Evolutionary conservation across 2,113 vertebrate species (phyloP).

Genomic region (Mixornis gularis): DNA sequence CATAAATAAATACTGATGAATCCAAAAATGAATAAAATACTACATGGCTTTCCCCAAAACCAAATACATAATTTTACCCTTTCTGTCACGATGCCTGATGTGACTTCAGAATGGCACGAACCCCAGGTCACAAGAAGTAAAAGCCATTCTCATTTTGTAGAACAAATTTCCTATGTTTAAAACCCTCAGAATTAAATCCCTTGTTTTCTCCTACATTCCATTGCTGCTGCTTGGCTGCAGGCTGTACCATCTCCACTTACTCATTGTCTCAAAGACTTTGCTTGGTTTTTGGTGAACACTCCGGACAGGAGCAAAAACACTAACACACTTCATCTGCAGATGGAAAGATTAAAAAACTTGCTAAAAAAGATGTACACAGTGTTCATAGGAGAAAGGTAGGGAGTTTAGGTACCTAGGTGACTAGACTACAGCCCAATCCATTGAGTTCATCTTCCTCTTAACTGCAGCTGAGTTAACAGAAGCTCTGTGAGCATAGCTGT

Average conservation of each 20-base stretch:
- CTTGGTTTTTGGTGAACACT: neutral
- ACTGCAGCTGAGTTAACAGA: neutral
- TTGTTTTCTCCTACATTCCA: neutral
- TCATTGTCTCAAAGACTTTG: fast-evolving
- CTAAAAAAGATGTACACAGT: neutral
- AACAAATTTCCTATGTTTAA: neutral
- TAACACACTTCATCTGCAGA: neutral
- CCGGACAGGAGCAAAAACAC: neutral
- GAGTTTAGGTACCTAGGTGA: neutral
- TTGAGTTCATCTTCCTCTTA: neutral
- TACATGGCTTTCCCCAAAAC: neutral
- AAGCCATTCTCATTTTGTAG: neutral
- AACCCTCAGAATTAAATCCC: neutral
- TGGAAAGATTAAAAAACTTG: neutral
- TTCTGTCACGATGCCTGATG: neutral
- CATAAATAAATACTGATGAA: neutral
- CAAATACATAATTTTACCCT: neutral
- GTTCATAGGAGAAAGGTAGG: neutral
- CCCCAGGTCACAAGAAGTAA: neutral
- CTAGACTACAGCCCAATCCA: neutral
- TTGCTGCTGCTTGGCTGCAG: neutral
- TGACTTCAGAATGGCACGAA: neutral
- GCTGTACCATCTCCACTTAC: neutral
- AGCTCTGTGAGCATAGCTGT: neutral
- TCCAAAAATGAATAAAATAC: neutral